Evolutionary conservation across 2,113 vertebrate species (phyloP).

Genomic region (Gopherus flavomarginatus): DNA sequence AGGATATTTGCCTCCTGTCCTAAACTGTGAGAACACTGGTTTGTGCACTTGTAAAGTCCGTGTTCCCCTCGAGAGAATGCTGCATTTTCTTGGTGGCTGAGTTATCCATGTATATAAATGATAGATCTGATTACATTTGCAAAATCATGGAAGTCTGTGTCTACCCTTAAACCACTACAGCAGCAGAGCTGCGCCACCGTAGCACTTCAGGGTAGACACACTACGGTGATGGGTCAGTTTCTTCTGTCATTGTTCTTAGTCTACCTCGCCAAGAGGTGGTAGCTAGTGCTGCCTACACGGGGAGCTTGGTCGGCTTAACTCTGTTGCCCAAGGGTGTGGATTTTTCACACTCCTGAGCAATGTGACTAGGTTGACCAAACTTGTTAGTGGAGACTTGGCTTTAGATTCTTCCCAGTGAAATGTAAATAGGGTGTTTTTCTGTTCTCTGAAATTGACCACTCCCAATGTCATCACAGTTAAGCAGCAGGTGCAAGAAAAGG

Average conservation of each 20-base stretch:
- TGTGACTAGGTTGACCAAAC: background rate
- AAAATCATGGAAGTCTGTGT: background rate
- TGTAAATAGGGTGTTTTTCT: background rate
- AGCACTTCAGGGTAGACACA: background rate
- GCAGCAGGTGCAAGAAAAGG: background rate
- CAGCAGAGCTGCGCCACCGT: background rate
- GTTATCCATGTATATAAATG: background rate
- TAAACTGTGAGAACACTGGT: background rate
- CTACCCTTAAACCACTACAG: background rate
- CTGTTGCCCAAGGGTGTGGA: background rate
- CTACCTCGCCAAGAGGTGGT: background rate
- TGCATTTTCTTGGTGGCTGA: background rate
- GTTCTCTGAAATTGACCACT: rapidly evolving
- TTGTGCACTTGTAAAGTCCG: background rate
- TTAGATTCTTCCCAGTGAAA: background rate
- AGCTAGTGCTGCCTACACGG: background rate
- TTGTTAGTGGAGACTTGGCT: background rate
- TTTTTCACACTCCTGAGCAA: background rate
- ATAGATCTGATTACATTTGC: background rate
- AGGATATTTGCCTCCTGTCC: background rate
- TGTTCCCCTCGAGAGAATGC: background rate
- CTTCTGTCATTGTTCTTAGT: background rate
- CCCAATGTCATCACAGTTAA: rapidly evolving
- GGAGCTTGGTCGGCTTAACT: background rate
- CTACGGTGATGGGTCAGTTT: background rate